phyloP scores from a whole-genome alignment of 2,797 vertebrate genomes.

The Tangara arthus region DNA sequence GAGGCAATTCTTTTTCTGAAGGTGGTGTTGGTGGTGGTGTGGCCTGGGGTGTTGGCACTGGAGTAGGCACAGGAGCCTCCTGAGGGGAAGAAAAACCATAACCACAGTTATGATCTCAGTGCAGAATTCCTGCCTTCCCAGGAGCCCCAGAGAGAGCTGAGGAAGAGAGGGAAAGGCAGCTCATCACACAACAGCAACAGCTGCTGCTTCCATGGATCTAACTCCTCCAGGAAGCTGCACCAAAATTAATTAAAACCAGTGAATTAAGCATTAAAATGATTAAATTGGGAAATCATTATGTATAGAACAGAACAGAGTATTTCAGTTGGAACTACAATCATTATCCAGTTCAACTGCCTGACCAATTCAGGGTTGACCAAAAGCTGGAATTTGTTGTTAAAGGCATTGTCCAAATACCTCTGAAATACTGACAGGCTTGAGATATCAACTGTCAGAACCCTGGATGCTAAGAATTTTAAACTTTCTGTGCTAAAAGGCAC shows the following conservation, averaged over 20 bases:
- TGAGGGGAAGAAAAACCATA: slow-evolving; percentile 46
- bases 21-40: slow-evolving; percentile 71
- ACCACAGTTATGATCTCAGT: neutral
- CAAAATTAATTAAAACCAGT: neutral
- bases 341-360: neutral
- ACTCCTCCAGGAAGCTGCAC: neutral
- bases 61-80: slow-evolving; percentile 74
- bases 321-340: neutral
- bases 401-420: neutral
- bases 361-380: neutral
- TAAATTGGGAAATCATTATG: neutral
- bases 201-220: neutral
- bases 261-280: neutral
- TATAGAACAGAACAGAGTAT: neutral
- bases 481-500: neutral
- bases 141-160: neutral
- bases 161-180: neutral
- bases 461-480: neutral
- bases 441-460: neutral
- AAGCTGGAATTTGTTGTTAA: neutral
- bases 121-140: neutral
- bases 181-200: neutral
- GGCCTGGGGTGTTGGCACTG: slow-evolving; percentile 81
- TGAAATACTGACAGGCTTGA: neutral
- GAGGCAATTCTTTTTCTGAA: slow-evolving; percentile 46